These are phyloP conservation scores for Agonum fuliginosum DNA, from an alignment of 2,888 invertebrate genomes.

Conservation along the genomic window DNA sequence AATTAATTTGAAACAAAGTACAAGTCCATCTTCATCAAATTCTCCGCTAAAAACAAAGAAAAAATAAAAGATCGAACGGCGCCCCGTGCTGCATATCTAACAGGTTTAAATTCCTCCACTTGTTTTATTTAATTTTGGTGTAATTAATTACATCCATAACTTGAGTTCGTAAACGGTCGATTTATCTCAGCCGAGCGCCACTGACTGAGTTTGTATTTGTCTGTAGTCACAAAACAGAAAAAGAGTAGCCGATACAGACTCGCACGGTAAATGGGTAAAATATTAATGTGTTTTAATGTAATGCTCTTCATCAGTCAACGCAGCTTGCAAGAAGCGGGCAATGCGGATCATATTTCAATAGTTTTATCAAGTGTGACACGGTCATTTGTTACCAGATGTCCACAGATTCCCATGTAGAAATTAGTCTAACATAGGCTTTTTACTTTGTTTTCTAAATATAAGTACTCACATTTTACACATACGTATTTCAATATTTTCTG, in stretches of 20 bases:
- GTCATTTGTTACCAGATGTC: background rate
- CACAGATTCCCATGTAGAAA: too few species aligned
- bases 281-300: conserved; percentile 14
- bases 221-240: background rate
- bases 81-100: conserved; percentile 35
- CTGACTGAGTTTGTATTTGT: conserved; percentile 20
- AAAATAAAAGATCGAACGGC: background rate
- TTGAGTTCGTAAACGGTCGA: conserved; percentile 65
- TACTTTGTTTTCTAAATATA: too few species aligned
- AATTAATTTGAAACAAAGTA: background rate
- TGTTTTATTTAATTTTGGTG: conserved; percentile 44
- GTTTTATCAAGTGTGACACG: background rate
- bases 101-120: background rate
- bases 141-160: conserved; percentile 37
- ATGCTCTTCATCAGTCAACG: conserved; percentile 17
- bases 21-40: background rate
- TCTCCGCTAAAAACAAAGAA: background rate
- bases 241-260: conserved; percentile 18
- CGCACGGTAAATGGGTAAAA: background rate
- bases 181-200: conserved; percentile 65
- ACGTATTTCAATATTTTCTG: too few species aligned
- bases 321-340: background rate
- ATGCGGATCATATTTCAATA: background rate
- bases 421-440: too few species aligned
- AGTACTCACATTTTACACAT: too few species aligned